Evolutionary conservation across 2,113 vertebrate genomes (phyloP).

Genomic region (Cacatua alba): DNA sequence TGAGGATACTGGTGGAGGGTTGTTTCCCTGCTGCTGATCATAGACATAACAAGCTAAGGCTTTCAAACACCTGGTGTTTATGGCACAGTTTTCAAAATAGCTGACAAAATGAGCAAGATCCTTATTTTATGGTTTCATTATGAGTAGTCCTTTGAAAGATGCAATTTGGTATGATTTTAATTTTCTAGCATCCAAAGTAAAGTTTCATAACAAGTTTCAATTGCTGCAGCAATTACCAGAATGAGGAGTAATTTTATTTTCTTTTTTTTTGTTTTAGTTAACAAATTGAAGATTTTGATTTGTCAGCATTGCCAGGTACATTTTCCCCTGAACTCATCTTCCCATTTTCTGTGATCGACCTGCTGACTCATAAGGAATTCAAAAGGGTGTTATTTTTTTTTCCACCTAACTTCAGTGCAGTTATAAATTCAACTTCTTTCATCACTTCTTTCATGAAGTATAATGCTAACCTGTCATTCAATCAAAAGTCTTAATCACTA

Average conservation of each 20-base stretch:
- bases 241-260: neutral
- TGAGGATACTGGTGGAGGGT: neutral
- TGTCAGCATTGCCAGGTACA: neutral
- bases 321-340: neutral
- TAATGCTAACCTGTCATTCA: neutral
- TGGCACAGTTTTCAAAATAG: slow-evolving; percentile 11
- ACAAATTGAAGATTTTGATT: neutral
- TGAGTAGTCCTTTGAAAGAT: neutral
- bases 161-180: neutral
- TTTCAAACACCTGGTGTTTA: slow-evolving; percentile 21
- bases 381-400: neutral
- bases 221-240: neutral
- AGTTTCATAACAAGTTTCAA: neutral
- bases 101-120: neutral
- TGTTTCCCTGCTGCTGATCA: neutral
- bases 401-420: neutral
- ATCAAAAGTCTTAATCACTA: neutral
- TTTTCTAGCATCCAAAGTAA: neutral
- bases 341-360: neutral
- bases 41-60: neutral
- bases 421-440: neutral
- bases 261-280: neutral
- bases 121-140: neutral
- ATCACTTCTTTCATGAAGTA: neutral
- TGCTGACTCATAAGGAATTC: neutral